Evolutionary conservation across 2,113 vertebrate genomes (phyloP).

Genomic region (Cranoglanis bouderius): DNA sequence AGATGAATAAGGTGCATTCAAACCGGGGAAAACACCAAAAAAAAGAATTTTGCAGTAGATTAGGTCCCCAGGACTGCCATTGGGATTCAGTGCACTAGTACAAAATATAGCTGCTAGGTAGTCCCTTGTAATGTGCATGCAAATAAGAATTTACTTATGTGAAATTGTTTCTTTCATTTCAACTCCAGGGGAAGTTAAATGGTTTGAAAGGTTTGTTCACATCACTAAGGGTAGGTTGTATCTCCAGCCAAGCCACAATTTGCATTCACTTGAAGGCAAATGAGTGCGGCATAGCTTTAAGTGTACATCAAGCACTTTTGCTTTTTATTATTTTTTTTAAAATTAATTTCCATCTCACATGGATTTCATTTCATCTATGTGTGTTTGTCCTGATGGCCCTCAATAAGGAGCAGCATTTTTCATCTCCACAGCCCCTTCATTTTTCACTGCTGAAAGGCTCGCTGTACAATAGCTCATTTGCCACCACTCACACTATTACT

Average conservation of each 20-base stretch:
- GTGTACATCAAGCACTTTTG: conserved; percentile 58
- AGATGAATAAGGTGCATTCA: neutral
- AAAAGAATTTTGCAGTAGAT: neutral
- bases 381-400: conserved; percentile 47
- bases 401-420: conserved; percentile 37
- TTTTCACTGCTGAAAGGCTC: conserved; percentile 21
- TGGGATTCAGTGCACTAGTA: neutral
- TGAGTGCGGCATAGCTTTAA: conserved; percentile 56
- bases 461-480: conserved; percentile 20
- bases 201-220: conserved; percentile 30
- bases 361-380: conserved; percentile 45
- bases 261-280: conserved; percentile 65
- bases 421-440: conserved; percentile 18
- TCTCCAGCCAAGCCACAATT: conserved; percentile 56
- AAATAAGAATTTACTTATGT: conserved; percentile 35
- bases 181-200: neutral
- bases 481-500: neutral
- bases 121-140: conserved; percentile 23
- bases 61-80: neutral
- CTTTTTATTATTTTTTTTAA: neutral
- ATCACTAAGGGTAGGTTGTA: conserved; percentile 41
- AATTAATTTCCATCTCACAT: conserved; percentile 39
- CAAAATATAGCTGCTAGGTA: conserved; percentile 5
- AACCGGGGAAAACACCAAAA: neutral
- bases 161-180: conserved; percentile 25